Conservation (phyloP, 2,113 vertebrate genomes). For the Ptychochromis oligacanthus region DNA sequence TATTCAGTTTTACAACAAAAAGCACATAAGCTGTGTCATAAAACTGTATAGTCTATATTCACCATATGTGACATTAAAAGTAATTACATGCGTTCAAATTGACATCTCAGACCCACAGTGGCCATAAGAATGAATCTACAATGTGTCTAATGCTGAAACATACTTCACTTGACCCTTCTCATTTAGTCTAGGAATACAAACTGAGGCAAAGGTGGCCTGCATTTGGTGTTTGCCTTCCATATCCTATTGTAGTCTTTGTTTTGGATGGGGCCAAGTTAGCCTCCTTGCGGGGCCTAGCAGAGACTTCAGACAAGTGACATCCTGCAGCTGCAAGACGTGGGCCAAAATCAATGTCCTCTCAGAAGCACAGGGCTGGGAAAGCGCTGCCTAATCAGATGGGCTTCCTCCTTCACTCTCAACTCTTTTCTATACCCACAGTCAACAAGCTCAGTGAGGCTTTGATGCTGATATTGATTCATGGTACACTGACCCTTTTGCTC, state of each 20-base stretch:
- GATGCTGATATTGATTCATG: slow-evolving; percentile 16
- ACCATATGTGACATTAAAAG: slow-evolving; percentile 43
- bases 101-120: not conserved
- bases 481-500: not conserved
- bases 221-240: slow-evolving; percentile 55
- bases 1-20: slow-evolving; percentile 27
- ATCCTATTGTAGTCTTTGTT: slow-evolving; percentile 66
- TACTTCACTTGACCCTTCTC: slow-evolving; percentile 31
- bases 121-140: slow-evolving; percentile 8
- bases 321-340: slow-evolving; percentile 37
- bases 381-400: slow-evolving; percentile 66
- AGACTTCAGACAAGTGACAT: slow-evolving; percentile 56
- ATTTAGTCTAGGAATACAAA: slow-evolving; percentile 53
- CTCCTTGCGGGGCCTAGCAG: slow-evolving; percentile 38
- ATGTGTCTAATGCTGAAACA: not conserved
- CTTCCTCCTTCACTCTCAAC: slow-evolving; percentile 41
- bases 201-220: slow-evolving; percentile 24
- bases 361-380: slow-evolving; percentile 62
- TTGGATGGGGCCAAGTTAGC: slow-evolving; percentile 49
- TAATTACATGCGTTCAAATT: slow-evolving; percentile 25
- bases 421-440: slow-evolving; percentile 23
- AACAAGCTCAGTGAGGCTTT: slow-evolving; percentile 35
- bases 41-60: slow-evolving; percentile 56
- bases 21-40: slow-evolving; percentile 13
- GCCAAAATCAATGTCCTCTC: slow-evolving; percentile 77